Conservation (phyloP, 2,797 vertebrate genomes). For the Muscicapa striata region DNA sequence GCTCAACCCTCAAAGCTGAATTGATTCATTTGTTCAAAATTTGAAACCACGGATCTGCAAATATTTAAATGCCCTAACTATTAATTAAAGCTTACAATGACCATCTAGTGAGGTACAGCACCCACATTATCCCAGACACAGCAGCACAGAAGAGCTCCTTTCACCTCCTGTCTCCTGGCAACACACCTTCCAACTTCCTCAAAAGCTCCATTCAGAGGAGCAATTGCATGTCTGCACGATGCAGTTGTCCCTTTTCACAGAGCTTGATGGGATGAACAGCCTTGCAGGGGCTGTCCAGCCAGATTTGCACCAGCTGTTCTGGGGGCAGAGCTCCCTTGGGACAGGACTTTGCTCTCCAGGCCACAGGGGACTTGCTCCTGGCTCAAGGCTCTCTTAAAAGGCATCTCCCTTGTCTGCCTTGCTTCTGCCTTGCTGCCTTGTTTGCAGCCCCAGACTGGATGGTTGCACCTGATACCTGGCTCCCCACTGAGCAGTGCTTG, state of each 20-base stretch:
- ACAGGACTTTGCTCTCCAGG: background rate
- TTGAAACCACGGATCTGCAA: background rate
- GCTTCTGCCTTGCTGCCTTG: accelerated
- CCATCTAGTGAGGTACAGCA: background rate
- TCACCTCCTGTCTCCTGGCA: background rate
- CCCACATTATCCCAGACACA: background rate
- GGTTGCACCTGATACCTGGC: background rate
- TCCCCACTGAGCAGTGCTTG: accelerated
- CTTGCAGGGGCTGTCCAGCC: accelerated
- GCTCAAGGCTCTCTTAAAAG: background rate
- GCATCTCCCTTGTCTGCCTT: background rate
- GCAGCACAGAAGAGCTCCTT: background rate
- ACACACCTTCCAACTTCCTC: background rate
- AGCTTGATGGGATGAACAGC: accelerated
- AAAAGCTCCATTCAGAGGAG: background rate
- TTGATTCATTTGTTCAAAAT: background rate
- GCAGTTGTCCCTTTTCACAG: background rate
- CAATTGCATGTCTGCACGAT: background rate
- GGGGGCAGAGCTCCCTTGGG: background rate
- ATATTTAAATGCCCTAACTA: background rate
- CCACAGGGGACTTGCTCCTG: accelerated
- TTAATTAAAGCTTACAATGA: constrained; percentile 22
- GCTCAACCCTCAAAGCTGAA: background rate
- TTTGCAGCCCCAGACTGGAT: background rate
- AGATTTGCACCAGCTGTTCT: accelerated